Evolutionary conservation across 2,888 invertebrate genomes (phyloP).

Genomic region (Noctua pronuba): DNA sequence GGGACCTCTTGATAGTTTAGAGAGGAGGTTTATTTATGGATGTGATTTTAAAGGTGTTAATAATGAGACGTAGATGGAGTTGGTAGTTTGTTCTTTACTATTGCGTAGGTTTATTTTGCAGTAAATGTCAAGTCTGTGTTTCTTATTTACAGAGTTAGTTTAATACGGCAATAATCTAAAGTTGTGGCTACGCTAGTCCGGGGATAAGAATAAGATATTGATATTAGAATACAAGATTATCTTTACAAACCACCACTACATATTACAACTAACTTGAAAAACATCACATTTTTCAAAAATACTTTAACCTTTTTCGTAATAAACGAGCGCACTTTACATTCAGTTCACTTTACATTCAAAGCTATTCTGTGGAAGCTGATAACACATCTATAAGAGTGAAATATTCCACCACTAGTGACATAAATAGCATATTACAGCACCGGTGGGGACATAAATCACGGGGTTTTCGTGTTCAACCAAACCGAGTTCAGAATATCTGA

Average conservation of each 20-base stretch:
- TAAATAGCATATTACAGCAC: slow-evolving; percentile 33
- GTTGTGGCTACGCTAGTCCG: neutral
- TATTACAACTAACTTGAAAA: slow-evolving; percentile 3
- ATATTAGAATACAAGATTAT: slow-evolving; percentile 25
- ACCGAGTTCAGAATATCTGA: slow-evolving; percentile 26
- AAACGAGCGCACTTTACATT: slow-evolving; percentile 27
- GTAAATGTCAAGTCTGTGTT: neutral
- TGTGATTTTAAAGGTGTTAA: slow-evolving; percentile 17
- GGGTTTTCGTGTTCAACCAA: slow-evolving; percentile 24
- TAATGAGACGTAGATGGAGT: neutral
- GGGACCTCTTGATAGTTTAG: neutral
- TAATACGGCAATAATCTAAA: neutral
- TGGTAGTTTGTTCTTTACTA: neutral
- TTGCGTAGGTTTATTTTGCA: neutral
- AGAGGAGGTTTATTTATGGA: neutral
- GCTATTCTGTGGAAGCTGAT: slow-evolving; percentile 43
- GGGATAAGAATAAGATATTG: slow-evolving; percentile 34
- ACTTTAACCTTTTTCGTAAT: slow-evolving; percentile 9
- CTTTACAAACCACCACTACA: neutral
- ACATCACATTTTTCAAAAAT: slow-evolving; percentile 17
- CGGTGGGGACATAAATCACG: slow-evolving; percentile 45
- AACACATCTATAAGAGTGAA: slow-evolving; percentile 48
- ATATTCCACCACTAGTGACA: slow-evolving; percentile 42
- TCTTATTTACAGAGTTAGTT: neutral
- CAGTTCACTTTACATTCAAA: slow-evolving; percentile 40